These are phyloP conservation scores for Drosophila neonasuta DNA, from an alignment of 2,888 invertebrate genomes.

Conservation along the genomic window DNA sequence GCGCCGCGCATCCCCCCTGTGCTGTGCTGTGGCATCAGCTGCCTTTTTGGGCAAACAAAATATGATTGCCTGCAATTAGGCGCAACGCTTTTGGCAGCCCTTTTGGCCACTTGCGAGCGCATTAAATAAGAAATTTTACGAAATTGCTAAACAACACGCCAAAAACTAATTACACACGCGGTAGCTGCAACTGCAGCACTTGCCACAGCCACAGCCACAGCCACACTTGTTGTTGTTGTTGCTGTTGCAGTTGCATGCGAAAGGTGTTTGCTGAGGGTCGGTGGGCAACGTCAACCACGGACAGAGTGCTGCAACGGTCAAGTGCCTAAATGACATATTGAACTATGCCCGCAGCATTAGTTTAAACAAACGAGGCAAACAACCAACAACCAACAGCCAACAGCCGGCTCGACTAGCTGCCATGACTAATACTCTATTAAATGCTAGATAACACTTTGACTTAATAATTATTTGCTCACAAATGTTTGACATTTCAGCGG, in stretches of 20 bases:
- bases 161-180: slow-evolving; percentile 67
- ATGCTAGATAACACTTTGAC: slow-evolving; percentile 8
- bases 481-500: slow-evolving; percentile 5
- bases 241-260: slow-evolving; percentile 28
- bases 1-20: not conserved
- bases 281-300: slow-evolving; percentile 7
- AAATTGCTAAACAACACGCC: slow-evolving; percentile 67
- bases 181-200: slow-evolving; percentile 14
- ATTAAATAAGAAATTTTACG: slow-evolving; percentile 72
- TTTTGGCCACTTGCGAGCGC: slow-evolving; percentile 38
- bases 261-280: slow-evolving; percentile 28
- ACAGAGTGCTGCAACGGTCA: slow-evolving; percentile 4
- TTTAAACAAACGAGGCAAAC: slow-evolving; percentile 15
- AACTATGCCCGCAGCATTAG: slow-evolving; percentile 22
- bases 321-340: slow-evolving; percentile 11
- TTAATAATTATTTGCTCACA: slow-evolving; percentile 13
- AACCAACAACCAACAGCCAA: not conserved
- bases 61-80: slow-evolving; percentile 75
- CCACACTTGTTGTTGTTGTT: slow-evolving; percentile 1
- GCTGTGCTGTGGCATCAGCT: slow-evolving; percentile 7
- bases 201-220: not conserved
- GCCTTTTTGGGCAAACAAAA: slow-evolving; percentile 69
- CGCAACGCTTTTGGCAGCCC: slow-evolving; percentile 61
- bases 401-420: not conserved
- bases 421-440: slow-evolving; percentile 15